Evolutionary conservation across 2,113 vertebrate genomes (phyloP), one percentile per base, ranked within the genome.

Genomic region (Bubo blakistoni): DNA sequence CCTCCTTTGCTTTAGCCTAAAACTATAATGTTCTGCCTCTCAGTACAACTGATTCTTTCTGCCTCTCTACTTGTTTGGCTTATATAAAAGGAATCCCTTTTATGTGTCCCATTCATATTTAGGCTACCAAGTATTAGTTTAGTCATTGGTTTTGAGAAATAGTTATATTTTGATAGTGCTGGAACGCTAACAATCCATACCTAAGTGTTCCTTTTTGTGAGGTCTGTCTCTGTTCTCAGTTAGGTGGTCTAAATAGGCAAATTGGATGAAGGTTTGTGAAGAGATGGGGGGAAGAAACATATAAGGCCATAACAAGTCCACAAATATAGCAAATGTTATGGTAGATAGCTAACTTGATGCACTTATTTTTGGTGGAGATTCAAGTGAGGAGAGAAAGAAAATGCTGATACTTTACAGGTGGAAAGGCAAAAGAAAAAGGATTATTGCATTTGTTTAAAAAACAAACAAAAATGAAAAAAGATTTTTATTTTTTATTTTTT

Each of bases 141-240:
- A 19, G 32, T 78, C 16, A 20, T 12, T 54, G 27, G 15, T 30
- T 80, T 62, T 76, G 42, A 61, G 44, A 83, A 70, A 22, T 55
- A n/a, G 5, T 38, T 57, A 3, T 47, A 14, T 67, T 76, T 72
- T 85, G n/a, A 5, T 62, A 74, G 62, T 58, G 18, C 52, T 61
- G 30, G 15, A 57, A 80, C 1, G 5, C 29, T 46, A 69, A 10
- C 51, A 83, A 4, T 38, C 57, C 38, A 10, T 46, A 52, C 8
- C 4, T 8, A 12, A 40, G 22, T 40, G 36, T 76, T 65, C 4
- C 11, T 57, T 73, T 63, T n/a, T 65, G 49, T 79, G 66, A 57
- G 40, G 10, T 51, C 24, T 0, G 0, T 89, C 54, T 66, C 46
- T 52, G 17, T 55, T 47, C 70, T 51, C 1, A 0, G 5, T 44